Base-by-base conservation (phyloP, 2,888 invertebrate species). In the Pediacus dermestoides region DNA sequence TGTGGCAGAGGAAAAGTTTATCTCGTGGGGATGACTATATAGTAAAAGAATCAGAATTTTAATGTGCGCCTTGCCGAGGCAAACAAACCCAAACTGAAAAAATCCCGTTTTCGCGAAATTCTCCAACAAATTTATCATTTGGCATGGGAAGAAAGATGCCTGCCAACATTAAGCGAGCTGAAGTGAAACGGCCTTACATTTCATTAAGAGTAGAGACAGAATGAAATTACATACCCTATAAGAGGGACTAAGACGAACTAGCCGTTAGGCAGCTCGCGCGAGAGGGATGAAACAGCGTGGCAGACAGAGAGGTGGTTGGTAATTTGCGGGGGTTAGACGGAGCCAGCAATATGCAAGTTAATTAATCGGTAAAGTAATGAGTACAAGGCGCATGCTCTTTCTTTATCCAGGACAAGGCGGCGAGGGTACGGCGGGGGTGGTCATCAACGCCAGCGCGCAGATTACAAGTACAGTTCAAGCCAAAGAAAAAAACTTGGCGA, bases 361-460 rank as follows among this genome's bases (percentile, higher is more conserved):
- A 70, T 70, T 70, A 70, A 70, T 70, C 70, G 69, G 67, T 63
- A 66, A 66, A 67, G 69, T 70, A 70, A 70, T 70, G 70, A 70
- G 70, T 61, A 62, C 57, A 68, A 52, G 53, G 68, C 69, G 70
- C 70, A 65, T 58, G 66, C 69, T 68, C 60, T 41, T 23, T 48
- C 34, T 13, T 26, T 41, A 41, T 39, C 39, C 46, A 45, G 48
- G 46, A 55, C 55, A 54, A 40, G 54, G 57, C 54, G 55, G 50
- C 55, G 54, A 39, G 53, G 58, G 55, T 55, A 10, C 30, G 41
- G 45, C 50, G 39, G 48, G 50, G 50, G 50, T 42, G 50, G 50
- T 39, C 50, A 48, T 28, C 78, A 78, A 68, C 67, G 70, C 67
- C 77, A 77, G 75, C 65, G 28, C 28, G 74, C 75, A 74, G 76